These are phyloP conservation scores for Calameuta pallipes DNA, from an alignment of 2,888 invertebrate species.

Conservation along the genomic window DNA sequence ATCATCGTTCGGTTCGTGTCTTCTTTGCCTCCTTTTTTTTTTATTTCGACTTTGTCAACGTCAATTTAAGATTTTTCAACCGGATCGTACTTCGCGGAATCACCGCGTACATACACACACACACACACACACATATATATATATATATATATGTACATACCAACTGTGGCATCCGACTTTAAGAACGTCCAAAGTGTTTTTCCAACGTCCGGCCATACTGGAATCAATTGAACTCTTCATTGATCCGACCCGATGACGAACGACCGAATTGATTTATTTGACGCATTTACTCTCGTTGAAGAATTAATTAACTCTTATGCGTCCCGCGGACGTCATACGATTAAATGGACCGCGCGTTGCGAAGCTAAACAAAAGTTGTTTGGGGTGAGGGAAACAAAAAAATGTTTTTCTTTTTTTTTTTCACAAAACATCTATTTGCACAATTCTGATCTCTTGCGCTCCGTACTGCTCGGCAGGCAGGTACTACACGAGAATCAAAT, in stretches of 20 bases:
- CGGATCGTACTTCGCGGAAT: neutral
- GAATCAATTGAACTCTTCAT: constrained; percentile 46
- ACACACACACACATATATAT: too few relatives aligned
- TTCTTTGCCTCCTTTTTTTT: neutral
- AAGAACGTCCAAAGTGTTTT: constrained; percentile 5
- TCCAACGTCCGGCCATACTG: constrained; percentile 13
- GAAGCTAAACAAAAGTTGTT: neutral
- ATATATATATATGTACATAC: neutral
- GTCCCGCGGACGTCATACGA: neutral
- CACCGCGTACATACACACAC: too few relatives aligned
- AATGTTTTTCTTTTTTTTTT: too few relatives aligned
- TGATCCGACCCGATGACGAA: constrained; percentile 47
- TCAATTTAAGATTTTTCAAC: neutral
- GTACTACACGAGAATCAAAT: neutral
- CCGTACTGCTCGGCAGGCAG: neutral
- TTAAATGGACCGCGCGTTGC: neutral
- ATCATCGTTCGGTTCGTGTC: neutral
- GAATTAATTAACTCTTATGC: neutral
- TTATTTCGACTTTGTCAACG: neutral
- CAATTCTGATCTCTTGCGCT: neutral
- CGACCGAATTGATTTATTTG: constrained; percentile 52
- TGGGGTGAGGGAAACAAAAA: too few relatives aligned
- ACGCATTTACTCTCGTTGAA: constrained; percentile 17
- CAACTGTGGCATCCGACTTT: neutral
- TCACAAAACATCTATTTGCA: too few relatives aligned